phyloP scores from a whole-genome alignment of 2,888 invertebrate genomes.

The Pseudococcus longispinus region DNA sequence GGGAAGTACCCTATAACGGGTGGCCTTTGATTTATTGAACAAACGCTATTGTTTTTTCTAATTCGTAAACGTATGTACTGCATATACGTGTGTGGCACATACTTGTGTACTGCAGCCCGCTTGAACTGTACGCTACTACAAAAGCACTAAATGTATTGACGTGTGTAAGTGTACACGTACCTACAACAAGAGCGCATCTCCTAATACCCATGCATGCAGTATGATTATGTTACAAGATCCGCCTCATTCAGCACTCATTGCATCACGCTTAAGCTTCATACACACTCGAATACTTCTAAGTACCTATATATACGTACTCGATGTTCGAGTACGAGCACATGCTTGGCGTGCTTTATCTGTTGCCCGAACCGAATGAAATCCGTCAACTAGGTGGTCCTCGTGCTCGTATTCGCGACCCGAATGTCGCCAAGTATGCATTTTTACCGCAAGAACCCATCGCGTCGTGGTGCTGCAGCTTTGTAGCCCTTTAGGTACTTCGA shows the following conservation, averaged over 20 bases:
- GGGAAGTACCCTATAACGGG: not conserved
- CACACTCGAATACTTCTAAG: not conserved
- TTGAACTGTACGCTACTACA: not conserved
- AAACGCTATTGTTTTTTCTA: constrained; percentile 16
- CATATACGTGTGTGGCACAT: not conserved
- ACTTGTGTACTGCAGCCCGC: not conserved
- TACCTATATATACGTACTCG: not conserved
- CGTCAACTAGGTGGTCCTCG: constrained; percentile 44
- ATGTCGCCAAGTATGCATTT: not conserved
- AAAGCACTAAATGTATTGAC: constrained; percentile 1
- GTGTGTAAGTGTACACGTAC: not conserved
- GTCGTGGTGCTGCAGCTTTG: not conserved
- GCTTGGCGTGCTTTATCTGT: constrained; percentile 51
- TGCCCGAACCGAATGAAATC: constrained; percentile 1
- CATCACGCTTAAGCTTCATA: not conserved
- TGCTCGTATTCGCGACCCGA: not conserved
- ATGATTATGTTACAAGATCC: constrained; percentile 23
- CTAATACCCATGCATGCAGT: constrained; percentile 15
- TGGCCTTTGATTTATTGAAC: constrained; percentile 37
- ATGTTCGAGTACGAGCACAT: constrained; percentile 3
- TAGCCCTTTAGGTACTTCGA: not conserved
- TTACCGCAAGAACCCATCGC: not conserved
- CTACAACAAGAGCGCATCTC: not conserved
- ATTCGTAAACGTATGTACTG: not conserved
- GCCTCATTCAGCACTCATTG: not conserved